These are phyloP conservation scores for Chironomus striatipennis DNA, from an alignment of 1,140 invertebrate genomes.

Conservation along the genomic window DNA sequence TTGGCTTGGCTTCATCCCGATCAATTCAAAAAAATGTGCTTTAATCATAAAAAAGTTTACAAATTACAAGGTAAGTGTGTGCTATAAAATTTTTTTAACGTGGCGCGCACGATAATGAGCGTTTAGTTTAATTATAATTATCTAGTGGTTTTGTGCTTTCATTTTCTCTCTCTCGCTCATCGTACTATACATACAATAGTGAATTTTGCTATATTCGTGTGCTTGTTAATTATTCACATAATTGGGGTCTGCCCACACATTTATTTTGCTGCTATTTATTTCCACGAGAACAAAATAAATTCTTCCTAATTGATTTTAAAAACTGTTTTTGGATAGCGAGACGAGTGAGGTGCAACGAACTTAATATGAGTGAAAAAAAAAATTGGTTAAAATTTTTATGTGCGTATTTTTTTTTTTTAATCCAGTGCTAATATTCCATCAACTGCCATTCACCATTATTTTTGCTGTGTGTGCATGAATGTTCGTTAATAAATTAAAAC, in stretches of 20 bases:
- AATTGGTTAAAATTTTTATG: not conserved
- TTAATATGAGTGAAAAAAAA: not conserved
- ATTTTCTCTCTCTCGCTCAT: not conserved
- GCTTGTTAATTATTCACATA: not conserved
- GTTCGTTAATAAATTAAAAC: conserved; percentile 7
- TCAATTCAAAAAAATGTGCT: no score
- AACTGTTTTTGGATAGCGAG: no score
- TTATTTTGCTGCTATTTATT: no score
- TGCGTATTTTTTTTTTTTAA: not conserved
- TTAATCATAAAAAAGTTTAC: not conserved
- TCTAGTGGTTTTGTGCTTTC: not conserved
- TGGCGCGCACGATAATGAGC: conserved; percentile 10
- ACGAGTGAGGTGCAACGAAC: no score
- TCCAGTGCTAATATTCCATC: not conserved
- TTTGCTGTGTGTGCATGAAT: not conserved
- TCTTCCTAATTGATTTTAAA: no score
- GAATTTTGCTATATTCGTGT: no score
- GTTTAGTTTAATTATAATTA: conserved; percentile 10
- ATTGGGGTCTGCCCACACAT: not conserved
- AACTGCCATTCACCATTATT: not conserved
- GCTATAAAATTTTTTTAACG: not conserved
- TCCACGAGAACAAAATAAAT: no score
- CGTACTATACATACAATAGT: no score
- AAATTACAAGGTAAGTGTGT: not conserved
- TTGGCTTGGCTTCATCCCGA: no score